These are phyloP conservation scores for Uloborus plumipes DNA, from an alignment of 2,888 invertebrate species.

Conservation along the genomic window DNA sequence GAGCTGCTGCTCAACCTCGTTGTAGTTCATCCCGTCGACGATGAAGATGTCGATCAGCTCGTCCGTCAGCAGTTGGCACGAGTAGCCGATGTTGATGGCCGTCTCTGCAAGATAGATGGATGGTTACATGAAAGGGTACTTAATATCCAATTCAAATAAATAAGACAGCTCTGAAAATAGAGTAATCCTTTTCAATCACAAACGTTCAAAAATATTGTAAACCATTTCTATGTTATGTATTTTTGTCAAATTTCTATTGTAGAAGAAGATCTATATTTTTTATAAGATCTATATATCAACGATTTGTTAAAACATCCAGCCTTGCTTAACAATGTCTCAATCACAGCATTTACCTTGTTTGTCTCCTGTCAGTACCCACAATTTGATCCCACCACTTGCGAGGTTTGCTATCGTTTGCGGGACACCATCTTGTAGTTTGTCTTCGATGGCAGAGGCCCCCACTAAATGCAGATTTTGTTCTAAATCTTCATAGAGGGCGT, in stretches of 20 bases:
- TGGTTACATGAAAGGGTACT: too few species aligned
- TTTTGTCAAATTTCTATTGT: too few species aligned
- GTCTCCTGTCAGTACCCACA: conserved; percentile 99
- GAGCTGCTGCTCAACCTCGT: conserved; percentile 80
- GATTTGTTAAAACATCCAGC: too few species aligned
- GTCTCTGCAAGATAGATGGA: conserved; percentile 83
- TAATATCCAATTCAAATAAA: neutral
- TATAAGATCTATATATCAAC: too few species aligned
- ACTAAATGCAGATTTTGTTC: conserved; percentile 90
- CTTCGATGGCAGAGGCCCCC: conserved; percentile 99
- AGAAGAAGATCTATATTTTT: too few species aligned
- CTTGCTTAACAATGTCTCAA: too few species aligned
- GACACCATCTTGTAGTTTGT: conserved; percentile 98
- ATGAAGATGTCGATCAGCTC: conserved; percentile 96
- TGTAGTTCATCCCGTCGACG: conserved; percentile 80
- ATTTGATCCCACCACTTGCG: conserved; percentile 93
- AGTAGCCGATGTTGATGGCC: conserved; percentile 99
- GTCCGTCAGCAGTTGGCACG: conserved; percentile 95
- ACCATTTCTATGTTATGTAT: too few species aligned
- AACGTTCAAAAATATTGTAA: too few species aligned
- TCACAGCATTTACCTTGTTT: conserved; percentile 84
- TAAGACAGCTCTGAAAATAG: too few species aligned
- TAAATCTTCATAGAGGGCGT: conserved; percentile 96
- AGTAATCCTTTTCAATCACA: too few species aligned
- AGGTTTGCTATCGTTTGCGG: conserved; percentile 94